Percentiles rank a stretch among this genome's conserved stretches.
phyloP scores from a whole-genome alignment of 2,113 vertebrate species.

The Pachyramphus minor region DNA sequence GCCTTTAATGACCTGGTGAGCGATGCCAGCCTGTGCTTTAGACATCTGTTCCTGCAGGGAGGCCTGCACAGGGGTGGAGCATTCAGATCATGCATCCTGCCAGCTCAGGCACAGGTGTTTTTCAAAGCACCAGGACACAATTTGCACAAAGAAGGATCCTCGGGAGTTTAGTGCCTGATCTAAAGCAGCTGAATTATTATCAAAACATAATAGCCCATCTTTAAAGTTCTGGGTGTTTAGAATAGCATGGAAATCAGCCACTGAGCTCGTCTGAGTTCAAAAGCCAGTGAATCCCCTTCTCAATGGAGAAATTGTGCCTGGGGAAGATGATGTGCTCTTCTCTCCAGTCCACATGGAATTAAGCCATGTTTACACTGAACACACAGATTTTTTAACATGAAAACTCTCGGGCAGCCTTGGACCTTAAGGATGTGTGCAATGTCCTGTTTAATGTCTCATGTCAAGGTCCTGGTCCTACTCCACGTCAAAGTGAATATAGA shows the following conservation, averaged over 20 bases:
- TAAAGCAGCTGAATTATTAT: not conserved
- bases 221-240: not conserved
- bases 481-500: rapidly evolving
- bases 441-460: rapidly evolving
- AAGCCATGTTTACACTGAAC: not conserved
- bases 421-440: not conserved
- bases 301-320: not conserved
- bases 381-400: rapidly evolving
- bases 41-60: not conserved
- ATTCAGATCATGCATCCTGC: not conserved
- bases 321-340: not conserved
- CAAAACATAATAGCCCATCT: not conserved
- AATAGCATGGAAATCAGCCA: not conserved
- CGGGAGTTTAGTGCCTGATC: not conserved
- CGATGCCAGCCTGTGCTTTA: not conserved
- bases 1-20: not conserved
- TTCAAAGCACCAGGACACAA: not conserved
- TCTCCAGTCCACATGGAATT: not conserved
- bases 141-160: not conserved
- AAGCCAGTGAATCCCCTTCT: not conserved
- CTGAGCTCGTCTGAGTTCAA: not conserved
- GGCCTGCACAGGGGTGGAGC: not conserved
- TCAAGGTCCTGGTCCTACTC: not conserved
- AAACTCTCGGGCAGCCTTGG: not conserved
- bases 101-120: not conserved